Conservation (phyloP, 2,113 vertebrate genomes). For the Antidorcas marsupialis region DNA sequence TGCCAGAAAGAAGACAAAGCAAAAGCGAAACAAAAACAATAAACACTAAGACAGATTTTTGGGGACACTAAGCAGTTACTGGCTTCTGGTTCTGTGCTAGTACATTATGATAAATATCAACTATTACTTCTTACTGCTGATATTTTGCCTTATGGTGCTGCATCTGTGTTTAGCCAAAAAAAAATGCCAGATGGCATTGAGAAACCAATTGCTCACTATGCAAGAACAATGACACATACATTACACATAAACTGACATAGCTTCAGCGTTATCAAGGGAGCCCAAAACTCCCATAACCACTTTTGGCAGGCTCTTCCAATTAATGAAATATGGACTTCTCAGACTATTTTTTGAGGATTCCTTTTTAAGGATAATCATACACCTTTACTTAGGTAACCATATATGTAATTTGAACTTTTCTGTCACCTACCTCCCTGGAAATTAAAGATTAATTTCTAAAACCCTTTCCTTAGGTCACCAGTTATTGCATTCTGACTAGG, state of each 20-base stretch:
- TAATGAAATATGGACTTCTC: background rate
- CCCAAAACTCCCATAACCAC: background rate
- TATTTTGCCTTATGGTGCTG: slow-evolving; percentile 47
- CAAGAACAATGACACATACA: slow-evolving; percentile 20
- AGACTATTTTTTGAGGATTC: background rate
- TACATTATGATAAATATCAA: slow-evolving; percentile 36
- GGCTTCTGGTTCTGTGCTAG: background rate
- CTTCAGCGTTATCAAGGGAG: background rate
- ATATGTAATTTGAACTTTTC: background rate
- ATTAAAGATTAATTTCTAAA: background rate
- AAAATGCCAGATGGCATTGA: slow-evolving; percentile 40
- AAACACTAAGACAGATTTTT: background rate
- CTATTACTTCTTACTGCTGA: slow-evolving; percentile 24
- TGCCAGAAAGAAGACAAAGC: background rate
- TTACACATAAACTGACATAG: background rate
- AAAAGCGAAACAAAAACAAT: background rate
- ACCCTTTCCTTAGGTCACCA: background rate
- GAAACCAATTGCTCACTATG: slow-evolving; percentile 28
- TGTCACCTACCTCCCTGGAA: background rate
- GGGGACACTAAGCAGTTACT: background rate
- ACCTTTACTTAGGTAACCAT: background rate
- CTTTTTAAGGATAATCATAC: background rate
- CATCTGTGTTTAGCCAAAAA: slow-evolving; percentile 45
- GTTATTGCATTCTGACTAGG: background rate
- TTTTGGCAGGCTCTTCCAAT: background rate